These are phyloP conservation scores for Pseudachorutes palmiensis DNA, from an alignment of 1,140 invertebrate species.

Conservation along the genomic window DNA sequence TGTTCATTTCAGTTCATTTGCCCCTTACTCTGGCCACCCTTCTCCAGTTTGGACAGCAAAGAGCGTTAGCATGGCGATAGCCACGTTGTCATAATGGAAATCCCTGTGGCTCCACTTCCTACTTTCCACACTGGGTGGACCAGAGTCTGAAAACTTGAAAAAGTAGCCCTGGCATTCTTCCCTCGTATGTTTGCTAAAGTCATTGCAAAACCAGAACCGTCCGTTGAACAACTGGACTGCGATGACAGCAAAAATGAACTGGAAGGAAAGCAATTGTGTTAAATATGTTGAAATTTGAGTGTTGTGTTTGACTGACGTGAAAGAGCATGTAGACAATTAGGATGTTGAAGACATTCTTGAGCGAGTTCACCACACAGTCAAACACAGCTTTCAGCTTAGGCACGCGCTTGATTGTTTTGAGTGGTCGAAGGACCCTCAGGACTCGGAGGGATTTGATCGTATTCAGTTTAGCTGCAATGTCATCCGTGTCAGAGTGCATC, in stretches of 20 bases:
- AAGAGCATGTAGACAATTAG: constrained; percentile 99
- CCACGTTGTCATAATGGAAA: constrained; percentile 99
- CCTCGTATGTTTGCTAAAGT: constrained; percentile 90
- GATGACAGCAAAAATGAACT: constrained; percentile 99
- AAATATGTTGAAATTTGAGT: too few relatives aligned
- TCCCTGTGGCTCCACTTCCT: constrained; percentile 80
- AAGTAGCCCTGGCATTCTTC: constrained; percentile 90
- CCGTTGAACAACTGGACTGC: constrained; percentile 99
- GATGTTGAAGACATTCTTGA: constrained; percentile 99
- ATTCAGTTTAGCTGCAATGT: constrained; percentile 75
- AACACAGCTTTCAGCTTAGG: constrained; percentile 99
- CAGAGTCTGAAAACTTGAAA: constrained; percentile 35
- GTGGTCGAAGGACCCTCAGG: constrained; percentile 91
- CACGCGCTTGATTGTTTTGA: constrained; percentile 99
- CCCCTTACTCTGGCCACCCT: constrained; percentile 97
- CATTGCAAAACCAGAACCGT: constrained; percentile 98
- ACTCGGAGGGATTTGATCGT: constrained; percentile 99
- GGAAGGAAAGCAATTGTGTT: constrained; percentile 41
- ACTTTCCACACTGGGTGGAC: constrained; percentile 70
- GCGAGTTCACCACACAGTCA: constrained; percentile 99
- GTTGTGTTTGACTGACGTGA: constrained; percentile 40
- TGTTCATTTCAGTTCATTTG: constrained; percentile 47
- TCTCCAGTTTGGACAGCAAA: constrained; percentile 99
- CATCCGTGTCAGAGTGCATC: constrained; percentile 25
- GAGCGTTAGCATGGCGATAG: constrained; percentile 93